phyloP scores from a whole-genome alignment of 2,113 vertebrate species.

The Erythrolamprus reginae region DNA sequence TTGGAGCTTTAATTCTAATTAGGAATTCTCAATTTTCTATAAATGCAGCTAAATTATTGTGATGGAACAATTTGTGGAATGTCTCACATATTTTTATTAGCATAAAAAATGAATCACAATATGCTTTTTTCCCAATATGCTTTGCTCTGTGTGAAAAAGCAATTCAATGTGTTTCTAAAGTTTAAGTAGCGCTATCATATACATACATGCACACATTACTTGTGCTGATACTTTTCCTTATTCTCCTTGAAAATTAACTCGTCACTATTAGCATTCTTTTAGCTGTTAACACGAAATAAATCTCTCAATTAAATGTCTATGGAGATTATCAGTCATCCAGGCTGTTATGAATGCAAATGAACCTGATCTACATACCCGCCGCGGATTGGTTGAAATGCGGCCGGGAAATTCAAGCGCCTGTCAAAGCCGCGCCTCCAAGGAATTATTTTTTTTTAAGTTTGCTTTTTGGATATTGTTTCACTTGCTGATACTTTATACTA shows the following conservation, averaged over 20 bases:
- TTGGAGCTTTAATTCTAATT: neutral
- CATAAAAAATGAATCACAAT: neutral
- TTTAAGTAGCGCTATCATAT: neutral
- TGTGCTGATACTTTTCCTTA: neutral
- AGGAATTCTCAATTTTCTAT: conserved; percentile 26
- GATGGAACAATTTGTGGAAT: conserved; percentile 10
- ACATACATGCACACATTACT: neutral
- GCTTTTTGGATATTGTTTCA: too few species aligned
- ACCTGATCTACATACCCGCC: too few species aligned
- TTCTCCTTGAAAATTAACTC: neutral
- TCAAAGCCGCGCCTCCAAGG: too few species aligned
- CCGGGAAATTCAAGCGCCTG: too few species aligned
- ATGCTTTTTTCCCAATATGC: neutral
- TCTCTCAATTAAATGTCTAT: neutral
- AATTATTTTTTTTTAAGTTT: too few species aligned
- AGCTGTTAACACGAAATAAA: neutral
- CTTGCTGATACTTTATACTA: too few species aligned
- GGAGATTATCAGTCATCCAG: neutral
- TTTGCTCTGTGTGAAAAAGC: neutral
- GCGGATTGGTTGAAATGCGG: too few species aligned
- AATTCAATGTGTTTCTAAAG: neutral
- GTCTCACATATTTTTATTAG: neutral
- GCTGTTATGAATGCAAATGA: too few species aligned
- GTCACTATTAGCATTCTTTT: neutral
- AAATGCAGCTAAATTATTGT: conserved; percentile 17